These are phyloP conservation scores for Misgurnus anguillicaudatus DNA, from an alignment of 2,113 vertebrate genomes.

Conservation along the genomic window DNA sequence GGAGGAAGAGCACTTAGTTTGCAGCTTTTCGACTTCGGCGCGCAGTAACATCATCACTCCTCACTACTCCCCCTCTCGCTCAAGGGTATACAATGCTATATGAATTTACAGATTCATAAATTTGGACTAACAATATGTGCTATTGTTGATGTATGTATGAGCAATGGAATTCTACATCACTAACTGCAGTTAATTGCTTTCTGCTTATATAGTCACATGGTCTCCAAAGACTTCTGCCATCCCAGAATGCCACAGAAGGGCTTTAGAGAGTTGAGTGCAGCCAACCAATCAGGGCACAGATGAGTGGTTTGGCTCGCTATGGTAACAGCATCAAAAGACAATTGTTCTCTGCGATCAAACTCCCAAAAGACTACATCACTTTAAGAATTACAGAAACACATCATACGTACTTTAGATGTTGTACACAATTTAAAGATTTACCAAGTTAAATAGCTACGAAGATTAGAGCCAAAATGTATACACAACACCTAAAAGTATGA, in stretches of 20 bases:
- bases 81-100: no score
- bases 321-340: conserved; percentile 56
- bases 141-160: background rate
- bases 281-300: conserved; percentile 50
- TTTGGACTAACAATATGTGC: background rate
- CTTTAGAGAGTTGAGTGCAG: conserved; percentile 38
- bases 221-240: conserved; percentile 14
- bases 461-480: no score
- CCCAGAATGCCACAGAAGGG: conserved; percentile 45
- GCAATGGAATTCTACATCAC: background rate
- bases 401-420: background rate
- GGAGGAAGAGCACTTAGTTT: no score
- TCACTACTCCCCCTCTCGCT: no score
- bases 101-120: no score
- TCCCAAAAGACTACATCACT: conserved; percentile 24
- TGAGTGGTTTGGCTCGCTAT: conserved; percentile 50
- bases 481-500: no score
- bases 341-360: conserved; percentile 31
- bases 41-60: no score
- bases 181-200: conserved; percentile 14
- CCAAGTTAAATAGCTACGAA: background rate
- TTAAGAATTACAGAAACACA: background rate
- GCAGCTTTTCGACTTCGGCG: no score
- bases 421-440: background rate
- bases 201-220: conserved; percentile 24